Evolutionary conservation across 1,140 invertebrate genomes (phyloP), one percentile per base, ranked within the genome.

Genomic region (Druon quercuslanigerum): DNA sequence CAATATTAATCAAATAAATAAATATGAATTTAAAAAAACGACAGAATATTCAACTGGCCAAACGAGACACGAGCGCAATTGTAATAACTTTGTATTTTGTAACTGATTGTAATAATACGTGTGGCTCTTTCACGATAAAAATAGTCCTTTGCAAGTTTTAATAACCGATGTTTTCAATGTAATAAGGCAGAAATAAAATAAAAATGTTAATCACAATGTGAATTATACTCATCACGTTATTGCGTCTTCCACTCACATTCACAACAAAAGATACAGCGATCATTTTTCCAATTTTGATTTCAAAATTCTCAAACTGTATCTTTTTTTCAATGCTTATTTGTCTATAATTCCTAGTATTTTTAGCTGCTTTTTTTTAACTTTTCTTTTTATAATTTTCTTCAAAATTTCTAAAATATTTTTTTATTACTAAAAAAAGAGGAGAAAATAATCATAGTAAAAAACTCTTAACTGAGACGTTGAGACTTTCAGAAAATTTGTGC

Each of bases 131-230:
- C 13, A 16, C 57, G 25, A 33, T 7, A n/a, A 66, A 66, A 66
- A 66, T 66, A 66, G 60, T 66, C 16, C 60, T 66, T 66, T 66
- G 60, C 60, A 66, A 66, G 60, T 66, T 66, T 66, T n/a, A 66
- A 66, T 66, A 66, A 66, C 60, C 12, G 11, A 66, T 46, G 60
- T 66, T 66, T 40, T 46, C 14, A 46, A 40, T 66, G 60, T 66
- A 60, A 25, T 46, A 66, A 66, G 40, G 14, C 25, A 9, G 13
- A 66, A 66, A 66, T 66, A 66, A 66, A 57, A 66, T 9, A 40
- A 33, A 60, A 54, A 54, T n/a, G 9, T 54, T 46, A 2, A 46
- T 66, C 25, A 66, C 60, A 16, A 66, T 66, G 57, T 66, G 60
- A 66, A 40, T 3, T 40, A 25, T 9, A 40, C 40, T 66, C 13